phyloP scores from a whole-genome alignment of 2,113 vertebrate genomes.

The Apodemus speciosus region DNA sequence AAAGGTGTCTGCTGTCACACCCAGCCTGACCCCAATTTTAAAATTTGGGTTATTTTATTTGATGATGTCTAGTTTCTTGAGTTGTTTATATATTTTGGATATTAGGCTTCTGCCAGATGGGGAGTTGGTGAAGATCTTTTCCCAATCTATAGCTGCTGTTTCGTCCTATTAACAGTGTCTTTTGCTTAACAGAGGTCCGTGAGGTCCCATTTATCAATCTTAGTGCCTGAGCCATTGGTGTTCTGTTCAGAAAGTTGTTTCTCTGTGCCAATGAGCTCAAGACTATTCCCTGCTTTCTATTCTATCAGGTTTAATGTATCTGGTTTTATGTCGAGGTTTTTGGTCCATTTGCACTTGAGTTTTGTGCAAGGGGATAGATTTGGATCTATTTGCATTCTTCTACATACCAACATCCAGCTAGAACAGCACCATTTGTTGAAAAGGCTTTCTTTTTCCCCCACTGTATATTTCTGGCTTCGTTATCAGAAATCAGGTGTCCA shows the following conservation, averaged over 20 bases:
- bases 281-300: no score
- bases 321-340: no score
- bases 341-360: background rate
- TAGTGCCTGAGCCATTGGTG: no score
- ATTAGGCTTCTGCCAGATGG: background rate
- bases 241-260: no score
- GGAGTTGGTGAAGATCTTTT: background rate
- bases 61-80: background rate
- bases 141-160: background rate
- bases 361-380: background rate
- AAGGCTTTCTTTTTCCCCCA: no score
- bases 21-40: background rate
- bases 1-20: no score
- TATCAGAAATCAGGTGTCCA: no score
- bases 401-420: background rate
- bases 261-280: no score
- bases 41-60: background rate
- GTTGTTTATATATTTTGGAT: background rate
- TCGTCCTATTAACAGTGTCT: background rate
- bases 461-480: no score
- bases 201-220: no score
- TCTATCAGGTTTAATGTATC: no score
- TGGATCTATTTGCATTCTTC: background rate
- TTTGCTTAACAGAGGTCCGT: background rate
- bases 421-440: no score